Evolutionary conservation across 1,140 invertebrate genomes (phyloP).

Genomic region (Nasonia vitripennis): DNA sequence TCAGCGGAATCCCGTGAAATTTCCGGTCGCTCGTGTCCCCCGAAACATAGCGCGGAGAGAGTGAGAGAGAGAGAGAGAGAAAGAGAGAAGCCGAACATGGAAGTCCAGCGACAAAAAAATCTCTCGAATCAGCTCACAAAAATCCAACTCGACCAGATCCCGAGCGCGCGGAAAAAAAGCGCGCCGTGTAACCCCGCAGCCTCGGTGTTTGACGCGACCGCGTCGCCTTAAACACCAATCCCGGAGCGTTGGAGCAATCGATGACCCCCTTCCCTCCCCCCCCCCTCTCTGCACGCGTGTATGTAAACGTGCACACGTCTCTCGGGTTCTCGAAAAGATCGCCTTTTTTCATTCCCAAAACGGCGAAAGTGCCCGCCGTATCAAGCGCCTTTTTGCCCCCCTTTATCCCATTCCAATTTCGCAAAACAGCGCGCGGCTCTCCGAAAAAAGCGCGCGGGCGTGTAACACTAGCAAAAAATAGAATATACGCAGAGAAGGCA

Average conservation of each 20-base stretch:
- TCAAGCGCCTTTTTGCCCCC: neutral
- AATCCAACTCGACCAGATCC: neutral
- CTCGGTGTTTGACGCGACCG: neutral
- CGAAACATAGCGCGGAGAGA: no score
- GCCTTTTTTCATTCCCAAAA: neutral
- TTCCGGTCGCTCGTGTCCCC: neutral
- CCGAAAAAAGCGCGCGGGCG: neutral
- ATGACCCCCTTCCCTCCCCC: neutral
- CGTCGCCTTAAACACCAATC: neutral
- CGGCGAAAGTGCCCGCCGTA: neutral
- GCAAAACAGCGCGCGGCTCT: conserved; percentile 8
- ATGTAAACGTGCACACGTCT: no score
- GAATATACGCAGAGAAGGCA: neutral
- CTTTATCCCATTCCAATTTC: neutral
- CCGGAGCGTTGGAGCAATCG: neutral
- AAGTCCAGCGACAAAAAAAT: neutral
- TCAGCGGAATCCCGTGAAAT: neutral
- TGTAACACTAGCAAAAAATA: neutral
- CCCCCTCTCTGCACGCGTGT: no score
- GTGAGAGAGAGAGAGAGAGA: no score
- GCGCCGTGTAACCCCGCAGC: no score
- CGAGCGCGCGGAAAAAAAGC: neutral
- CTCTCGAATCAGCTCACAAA: neutral
- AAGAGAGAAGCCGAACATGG: no score
- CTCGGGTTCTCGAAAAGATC: neutral